Base-by-base conservation (phyloP, 2,888 invertebrate species). In the Calliopum simillimum region DNA sequence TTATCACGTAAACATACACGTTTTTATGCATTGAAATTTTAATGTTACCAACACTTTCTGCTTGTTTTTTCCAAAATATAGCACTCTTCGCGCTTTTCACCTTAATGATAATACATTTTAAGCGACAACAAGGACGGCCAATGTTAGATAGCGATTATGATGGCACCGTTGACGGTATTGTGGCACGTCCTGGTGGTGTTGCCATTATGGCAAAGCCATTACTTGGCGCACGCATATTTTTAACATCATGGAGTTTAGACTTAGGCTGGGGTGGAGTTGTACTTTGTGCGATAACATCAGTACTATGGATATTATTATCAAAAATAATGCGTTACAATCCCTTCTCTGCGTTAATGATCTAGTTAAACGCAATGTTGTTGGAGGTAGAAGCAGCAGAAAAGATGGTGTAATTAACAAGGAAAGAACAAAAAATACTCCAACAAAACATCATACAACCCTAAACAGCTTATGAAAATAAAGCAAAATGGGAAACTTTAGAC, bases 251-350 rank as follows among this genome's bases (percentile, higher is more conserved):
- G 94, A 94, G 94, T 46, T 87, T 94, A 73, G 93, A 94, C 75
- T 89, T 93, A 56, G 96, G 92, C 72, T 96, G 96, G 94, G 93
- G 93, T 2, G 95, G 95, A 1, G 95, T 96, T 0, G 92, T 91
- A 6, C 86, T 96, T 1, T 95, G 95, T 77, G 91, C 94, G 2
- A 90, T 94, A 65, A 94, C 96, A 0, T 93, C 94, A 0, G 88
- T 94, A 19, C 88, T 96, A 13, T 97, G 96, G 96, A 94, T 96
- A 76, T 86, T 95, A 66, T 88, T 97, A 16, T 95, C 95, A 23
- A 95, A 96, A 87, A 94, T 96, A 79, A 94, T 97, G 93, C 89
- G 96, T 80, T 95, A 94, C 85, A 94, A 93, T 84, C 94, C 94
- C 44, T 91, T 94, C 80, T 91, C 93, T 11, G 89, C 92, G 75